Base-by-base conservation (phyloP, 2,113 vertebrate genomes). In the Prionailurus bengalensis region DNA sequence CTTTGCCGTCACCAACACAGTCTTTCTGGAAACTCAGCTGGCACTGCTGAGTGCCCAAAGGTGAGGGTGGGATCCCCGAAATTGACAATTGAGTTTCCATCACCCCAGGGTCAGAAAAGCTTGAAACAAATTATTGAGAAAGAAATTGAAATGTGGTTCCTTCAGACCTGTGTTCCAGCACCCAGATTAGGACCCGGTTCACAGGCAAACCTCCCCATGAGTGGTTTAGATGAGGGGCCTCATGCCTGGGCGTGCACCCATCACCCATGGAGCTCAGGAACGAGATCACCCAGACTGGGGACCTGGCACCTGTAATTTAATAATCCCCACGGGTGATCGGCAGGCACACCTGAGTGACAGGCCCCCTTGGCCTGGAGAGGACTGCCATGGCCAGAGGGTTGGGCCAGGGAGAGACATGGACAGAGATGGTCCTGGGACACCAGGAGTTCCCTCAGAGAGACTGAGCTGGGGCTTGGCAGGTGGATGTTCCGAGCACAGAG, bases 241-340 rank as follows among this genome's bases (percentile, higher is more conserved):
- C 29, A 6, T 9, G 10, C 7, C 8, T 7, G 48, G 21, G 5
- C 10, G 11, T 39, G 39, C 4, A 0, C 0, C 74, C 23, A 19
- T n/a, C 65, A 66, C 36, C 66, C 6, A 5, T 23, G 42, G 39
- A 42, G 76, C 4, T 95, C 65, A 27, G 17, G 51, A 70, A 39
- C 3, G 2, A 58, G 88, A 61, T 9, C 31, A 78, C 45, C 36
- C 45, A 45, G 36, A 42, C 31, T 23, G 19, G 31, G 51, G 25
- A 21, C 17, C 5, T 0, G 13, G 15, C 27, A 17, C 25, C 63
- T 73, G 4, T 51, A 33, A 27, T 71, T 97, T 79, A 42, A 33
- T 61, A 80, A 15, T 13, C 55, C 23, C 68, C 7, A 0, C 10
- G 6, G 63, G 48, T 19, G 10, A 31, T 7, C 42, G 36, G 25